These are phyloP conservation scores for Brenthis ino DNA, from an alignment of 2,888 invertebrate genomes.

Conservation along the genomic window DNA sequence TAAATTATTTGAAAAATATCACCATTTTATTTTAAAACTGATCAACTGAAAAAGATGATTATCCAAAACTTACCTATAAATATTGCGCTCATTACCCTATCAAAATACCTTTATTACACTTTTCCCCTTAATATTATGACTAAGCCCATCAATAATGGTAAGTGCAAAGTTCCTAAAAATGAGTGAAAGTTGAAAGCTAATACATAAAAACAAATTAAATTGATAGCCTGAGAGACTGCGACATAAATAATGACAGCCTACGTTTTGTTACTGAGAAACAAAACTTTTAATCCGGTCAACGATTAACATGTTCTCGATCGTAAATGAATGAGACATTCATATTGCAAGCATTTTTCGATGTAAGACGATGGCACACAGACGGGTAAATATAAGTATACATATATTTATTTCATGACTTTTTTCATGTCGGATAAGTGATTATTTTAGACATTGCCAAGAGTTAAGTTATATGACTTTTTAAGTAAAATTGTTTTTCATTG, in stretches of 20 bases:
- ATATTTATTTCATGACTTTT: neutral
- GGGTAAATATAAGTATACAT: neutral
- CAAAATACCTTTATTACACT: neutral
- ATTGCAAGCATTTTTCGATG: slow-evolving; percentile 19
- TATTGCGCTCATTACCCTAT: too few species aligned
- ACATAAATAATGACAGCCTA: slow-evolving; percentile 61
- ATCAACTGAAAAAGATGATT: too few species aligned
- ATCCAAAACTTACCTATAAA: too few species aligned
- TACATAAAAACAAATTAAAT: slow-evolving; percentile 61
- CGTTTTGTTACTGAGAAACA: slow-evolving; percentile 49
- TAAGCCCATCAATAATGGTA: slow-evolving; percentile 38
- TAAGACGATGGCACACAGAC: slow-evolving; percentile 1
- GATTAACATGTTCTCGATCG: slow-evolving; percentile 31
- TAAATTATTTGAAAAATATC: neutral
- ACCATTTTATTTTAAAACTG: too few species aligned
- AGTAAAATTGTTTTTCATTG: too few species aligned
- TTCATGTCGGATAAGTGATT: neutral
- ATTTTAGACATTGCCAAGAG: neutral
- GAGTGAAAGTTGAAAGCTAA: slow-evolving; percentile 60
- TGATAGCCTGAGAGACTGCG: slow-evolving; percentile 52
- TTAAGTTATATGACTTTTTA: too few species aligned
- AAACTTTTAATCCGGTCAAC: slow-evolving; percentile 34
- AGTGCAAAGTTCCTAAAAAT: slow-evolving; percentile 52
- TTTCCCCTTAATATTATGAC: slow-evolving; percentile 25
- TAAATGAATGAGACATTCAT: slow-evolving; percentile 28